Evolutionary conservation across 2,888 invertebrate species (phyloP), one percentile per base, ranked within the genome.

Genomic region (Zhuqinia jingwanae): DNA sequence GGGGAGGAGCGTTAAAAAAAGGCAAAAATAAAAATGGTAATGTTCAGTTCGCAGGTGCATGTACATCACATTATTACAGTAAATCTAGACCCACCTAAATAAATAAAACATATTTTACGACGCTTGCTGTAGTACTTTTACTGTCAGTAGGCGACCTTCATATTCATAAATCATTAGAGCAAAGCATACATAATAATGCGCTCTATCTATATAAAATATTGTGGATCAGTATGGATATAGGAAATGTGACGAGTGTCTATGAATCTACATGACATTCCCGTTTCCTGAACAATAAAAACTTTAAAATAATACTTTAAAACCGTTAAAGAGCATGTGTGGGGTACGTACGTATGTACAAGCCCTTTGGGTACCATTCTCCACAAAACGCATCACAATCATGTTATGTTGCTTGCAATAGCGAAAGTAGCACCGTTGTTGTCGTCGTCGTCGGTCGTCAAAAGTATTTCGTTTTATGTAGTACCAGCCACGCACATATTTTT

Each of bases 261-360:
- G 53, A 53, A 36, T 36, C 36, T 36, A 8, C 36, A 36, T 58
- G 58, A 58, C 58, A 58, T 58, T 58, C 58, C 58, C 58, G 58
- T 58, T 58, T 58, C 58, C 58, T 22, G 2, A 11, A 6, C 25
- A 6, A n/a, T 58, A 58, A 58, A 58, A 58, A 11, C 2, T 1
- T 20, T 20, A 2, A 36, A 6, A 36, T 8, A 36, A 36, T 36
- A 8, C 36, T 36, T 36, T 36, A 3, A 36, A 36, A 36, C 36
- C 36, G 36, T 36, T 36, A 36, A 36, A 36, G n/a, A 36, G 8
- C 36, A 36, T 8, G 36, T 36, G 36, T 3, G 36, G 8, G 5
- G 36, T 36, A 36, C n/a, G n/a, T n/a, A n/a, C n/a, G n/a, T n/a
- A n/a, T n/a, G n/a, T n/a, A n/a, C n/a, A n/a, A n/a, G n/a, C n/a